Evolutionary conservation across 2,797 vertebrate species (phyloP), one percentile per base, ranked within the genome.

Genomic region (Acanthurus tractus): DNA sequence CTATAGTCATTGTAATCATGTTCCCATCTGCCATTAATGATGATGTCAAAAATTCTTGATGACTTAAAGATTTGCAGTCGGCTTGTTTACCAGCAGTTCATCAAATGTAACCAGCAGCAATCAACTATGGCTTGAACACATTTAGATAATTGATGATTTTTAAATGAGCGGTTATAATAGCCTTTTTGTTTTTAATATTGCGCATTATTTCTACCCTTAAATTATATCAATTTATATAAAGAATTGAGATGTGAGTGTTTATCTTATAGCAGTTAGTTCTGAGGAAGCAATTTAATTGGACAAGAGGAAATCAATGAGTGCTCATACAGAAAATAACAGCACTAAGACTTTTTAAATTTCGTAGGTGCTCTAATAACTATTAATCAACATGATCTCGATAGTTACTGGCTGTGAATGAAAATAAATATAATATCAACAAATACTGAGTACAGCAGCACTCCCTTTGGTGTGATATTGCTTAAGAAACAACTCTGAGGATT

Each of bases 61-160:
- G 53, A 69, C 62, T 79, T 66, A 42, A 66, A 80, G 58, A 79
- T 56, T 63, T 50, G 52, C 75, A 56, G 63, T 53, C 4, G 4
- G 56, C 72, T 82, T 89, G 84, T 77, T 83, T 64, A 79, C 71
- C 70, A 85, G 88, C 76, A 84, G n/a, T 84, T 78, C n/a, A 83
- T 87, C 70, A 85, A 74, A 73, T 82, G 18, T 70, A 75, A 75
- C 46, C 42, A 65, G 46, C 65, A 53, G 65, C 40, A 74, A 71
- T 87, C 45, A 75, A 40, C 38, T 70, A 22, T 45, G 3, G 63
- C 65, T 56, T 20, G 36, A 0, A 4, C 48, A 14, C 2, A 56
- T 83, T 81, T 76, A 40, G 77, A 70, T 73, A 74, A 64, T 76
- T 23, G 20, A 29, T 63, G 50, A n/a, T 76, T 81, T 81, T 72